These are phyloP conservation scores for Eidolon helvum DNA, from an alignment of 2,113 vertebrate species.

Conservation along the genomic window DNA sequence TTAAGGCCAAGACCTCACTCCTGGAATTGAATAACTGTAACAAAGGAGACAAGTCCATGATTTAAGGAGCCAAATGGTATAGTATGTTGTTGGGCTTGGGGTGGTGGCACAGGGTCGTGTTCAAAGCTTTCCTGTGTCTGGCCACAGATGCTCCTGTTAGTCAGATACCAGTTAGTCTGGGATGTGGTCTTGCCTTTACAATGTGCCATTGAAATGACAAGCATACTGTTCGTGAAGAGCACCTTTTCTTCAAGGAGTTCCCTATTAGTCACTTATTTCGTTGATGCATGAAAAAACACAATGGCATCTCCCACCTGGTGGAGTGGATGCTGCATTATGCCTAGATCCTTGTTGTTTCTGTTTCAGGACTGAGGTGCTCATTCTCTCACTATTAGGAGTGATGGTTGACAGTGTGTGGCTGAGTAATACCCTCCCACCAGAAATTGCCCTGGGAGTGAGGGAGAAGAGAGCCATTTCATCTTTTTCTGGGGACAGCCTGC, in stretches of 20 bases:
- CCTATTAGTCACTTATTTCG: neutral
- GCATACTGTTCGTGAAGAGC: neutral
- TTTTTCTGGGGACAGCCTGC: neutral
- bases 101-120: accelerated
- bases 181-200: neutral
- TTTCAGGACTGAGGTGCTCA: neutral
- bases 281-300: neutral
- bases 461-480: neutral
- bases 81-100: neutral
- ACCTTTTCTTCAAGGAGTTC: neutral
- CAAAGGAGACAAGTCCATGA: neutral
- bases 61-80: neutral
- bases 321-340: neutral
- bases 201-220: neutral
- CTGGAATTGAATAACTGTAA: neutral
- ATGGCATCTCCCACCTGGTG: neutral
- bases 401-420: neutral
- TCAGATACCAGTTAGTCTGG: neutral
- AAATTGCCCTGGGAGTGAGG: neutral
- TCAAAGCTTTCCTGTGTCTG: neutral
- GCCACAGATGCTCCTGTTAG: neutral
- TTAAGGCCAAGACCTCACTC: neutral
- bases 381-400: neutral
- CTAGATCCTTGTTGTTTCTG: neutral
- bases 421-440: neutral